Conservation (phyloP, 2,113 vertebrate genomes). For the Chamaea fasciata region DNA sequence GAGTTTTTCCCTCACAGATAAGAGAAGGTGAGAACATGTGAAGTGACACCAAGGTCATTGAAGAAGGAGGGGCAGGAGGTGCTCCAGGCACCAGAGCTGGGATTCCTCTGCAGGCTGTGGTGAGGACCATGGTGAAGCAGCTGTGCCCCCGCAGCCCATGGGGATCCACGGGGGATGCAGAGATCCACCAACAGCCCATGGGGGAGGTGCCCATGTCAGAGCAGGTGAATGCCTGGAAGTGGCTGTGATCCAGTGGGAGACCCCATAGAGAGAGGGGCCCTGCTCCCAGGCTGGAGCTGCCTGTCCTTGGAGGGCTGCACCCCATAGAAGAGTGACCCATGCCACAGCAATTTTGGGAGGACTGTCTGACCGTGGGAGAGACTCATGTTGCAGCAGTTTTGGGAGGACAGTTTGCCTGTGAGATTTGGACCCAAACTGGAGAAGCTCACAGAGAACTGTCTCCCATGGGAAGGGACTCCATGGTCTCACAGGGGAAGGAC, state of each 20-base stretch:
- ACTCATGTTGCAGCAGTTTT: background rate
- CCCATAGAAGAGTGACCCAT: rapidly evolving
- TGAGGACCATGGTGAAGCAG: background rate
- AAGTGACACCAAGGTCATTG: no score
- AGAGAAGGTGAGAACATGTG: background rate
- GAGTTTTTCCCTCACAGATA: background rate
- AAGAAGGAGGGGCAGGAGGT: background rate
- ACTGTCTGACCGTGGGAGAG: background rate
- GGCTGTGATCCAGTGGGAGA: background rate
- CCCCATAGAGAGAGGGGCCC: background rate
- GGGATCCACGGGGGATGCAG: background rate
- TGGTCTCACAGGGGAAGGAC: background rate
- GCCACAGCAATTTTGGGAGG: background rate
- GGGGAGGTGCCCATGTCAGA: rapidly evolving
- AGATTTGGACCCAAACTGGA: background rate
- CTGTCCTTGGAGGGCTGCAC: background rate
- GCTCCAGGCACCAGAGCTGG: rapidly evolving
- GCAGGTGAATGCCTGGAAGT: background rate
- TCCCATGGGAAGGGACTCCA: background rate
- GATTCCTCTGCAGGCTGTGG: rapidly evolving
- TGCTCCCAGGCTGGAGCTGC: background rate
- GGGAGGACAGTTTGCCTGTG: background rate
- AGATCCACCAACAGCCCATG: background rate
- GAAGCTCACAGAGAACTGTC: background rate
- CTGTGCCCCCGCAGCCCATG: no score